phyloP scores from a whole-genome alignment of 2,888 invertebrate genomes.

The Drosophila flavopinicola region DNA sequence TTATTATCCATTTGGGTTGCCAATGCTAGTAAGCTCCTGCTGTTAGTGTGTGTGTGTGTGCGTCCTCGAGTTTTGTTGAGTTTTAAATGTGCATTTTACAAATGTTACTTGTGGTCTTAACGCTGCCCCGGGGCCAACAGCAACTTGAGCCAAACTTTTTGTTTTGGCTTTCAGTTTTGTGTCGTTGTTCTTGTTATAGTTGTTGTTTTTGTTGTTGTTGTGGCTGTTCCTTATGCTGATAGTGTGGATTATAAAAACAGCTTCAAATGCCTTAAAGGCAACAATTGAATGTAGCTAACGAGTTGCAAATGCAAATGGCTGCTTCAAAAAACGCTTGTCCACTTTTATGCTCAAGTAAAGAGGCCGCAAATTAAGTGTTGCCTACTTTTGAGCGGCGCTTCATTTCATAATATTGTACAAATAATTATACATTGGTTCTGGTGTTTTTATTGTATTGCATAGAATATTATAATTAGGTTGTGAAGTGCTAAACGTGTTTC shows the following conservation, averaged over 20 bases:
- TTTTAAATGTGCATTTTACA: conserved; percentile 80
- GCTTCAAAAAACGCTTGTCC: conserved; percentile 14
- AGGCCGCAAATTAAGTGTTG: not conserved
- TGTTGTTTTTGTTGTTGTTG: conserved; percentile 31
- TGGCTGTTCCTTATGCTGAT: conserved; percentile 26
- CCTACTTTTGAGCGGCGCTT: conserved; percentile 11
- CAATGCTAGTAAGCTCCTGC: conserved; percentile 35
- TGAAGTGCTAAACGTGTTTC: too few relatives aligned
- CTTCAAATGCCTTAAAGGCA: conserved; percentile 52
- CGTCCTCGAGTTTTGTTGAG: conserved; percentile 54
- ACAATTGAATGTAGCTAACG: conserved; percentile 54
- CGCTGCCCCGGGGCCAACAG: conserved; percentile 47
- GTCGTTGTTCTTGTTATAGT: conserved; percentile 34
- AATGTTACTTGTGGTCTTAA: conserved; percentile 79
- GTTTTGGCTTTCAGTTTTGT: conserved; percentile 70
- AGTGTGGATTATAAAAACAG: conserved; percentile 67
- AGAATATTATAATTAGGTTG: too few relatives aligned
- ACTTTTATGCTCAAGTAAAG: conserved; percentile 2
- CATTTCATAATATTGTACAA: too few relatives aligned
- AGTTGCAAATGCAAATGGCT: conserved; percentile 46
- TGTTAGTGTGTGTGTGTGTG: conserved; percentile 32
- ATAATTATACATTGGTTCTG: too few relatives aligned
- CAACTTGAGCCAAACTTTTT: conserved; percentile 71
- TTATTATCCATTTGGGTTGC: conserved; percentile 75
- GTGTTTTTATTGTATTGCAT: too few relatives aligned